Base-by-base conservation (phyloP, 2,113 vertebrate species). In the Dasyprocta punctata region DNA sequence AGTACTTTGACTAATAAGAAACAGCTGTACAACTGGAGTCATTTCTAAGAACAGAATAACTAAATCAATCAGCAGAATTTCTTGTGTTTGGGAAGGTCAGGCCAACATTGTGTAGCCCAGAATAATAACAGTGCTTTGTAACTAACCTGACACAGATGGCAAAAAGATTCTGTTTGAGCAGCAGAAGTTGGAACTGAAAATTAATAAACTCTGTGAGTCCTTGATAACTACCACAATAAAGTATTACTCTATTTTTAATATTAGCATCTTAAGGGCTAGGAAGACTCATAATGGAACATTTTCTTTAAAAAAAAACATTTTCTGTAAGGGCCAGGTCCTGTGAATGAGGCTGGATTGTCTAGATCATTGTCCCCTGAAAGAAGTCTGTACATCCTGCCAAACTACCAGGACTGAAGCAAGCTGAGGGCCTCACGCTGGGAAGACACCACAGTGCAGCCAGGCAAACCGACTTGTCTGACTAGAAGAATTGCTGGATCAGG, bases 1-100 rank as follows among this genome's bases (percentile, higher is more conserved):
- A 97, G 97, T 97, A 98, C 98, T 92, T 97, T 97, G 98, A 96
- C 94, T 98, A 98, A 98, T 98, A 96, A 96, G 92, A 98, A 98
- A 97, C 98, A 99, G 98, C 98, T 99, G 98, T 97, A 88, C 84
- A 96, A 97, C 97, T 96, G 93, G 89, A 75, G 96, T 94, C 58
- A 2, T 96, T 98, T 98, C 96, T 97, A 96, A 94, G 98, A 98
- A 97, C 95, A 92, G 92, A 97, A 89, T 96, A 98, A 97, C 94
- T 90, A 97, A 98, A 95, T 98, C 96, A 96, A 92, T 98, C 97
- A 94, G 95, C 92, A 93, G 63, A 87, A 94, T 95, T 94, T 97
- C 88, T 97, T 92, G 92, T 91, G 41, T 97, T 90, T 0, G 52
- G 65, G 67, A 89, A 93, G 95, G 96, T 98, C 26, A 69, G 78